A percentile compares a stretch with the other conserved stretches of the same genome.
Evolutionary conservation across 2,888 invertebrate genomes (phyloP).

Genomic region (Digitonthophagus gazella): DNA sequence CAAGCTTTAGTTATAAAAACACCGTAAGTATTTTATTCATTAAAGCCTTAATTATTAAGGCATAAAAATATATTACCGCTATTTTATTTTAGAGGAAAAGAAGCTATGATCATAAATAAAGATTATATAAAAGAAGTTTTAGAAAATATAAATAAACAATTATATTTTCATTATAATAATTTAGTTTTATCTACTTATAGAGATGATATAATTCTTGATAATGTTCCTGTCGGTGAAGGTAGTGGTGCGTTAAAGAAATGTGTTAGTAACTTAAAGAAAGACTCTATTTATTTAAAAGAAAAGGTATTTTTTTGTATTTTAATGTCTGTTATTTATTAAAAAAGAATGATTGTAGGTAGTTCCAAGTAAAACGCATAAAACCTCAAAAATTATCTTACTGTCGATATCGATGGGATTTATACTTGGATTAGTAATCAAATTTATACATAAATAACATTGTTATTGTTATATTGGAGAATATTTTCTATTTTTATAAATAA

Average conservation of each 20-base stretch:
- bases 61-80: background rate
- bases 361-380: no score
- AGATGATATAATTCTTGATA: background rate
- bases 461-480: no score
- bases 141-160: background rate
- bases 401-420: no score
- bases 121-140: background rate
- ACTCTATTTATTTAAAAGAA: background rate
- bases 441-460: no score
- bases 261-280: background rate
- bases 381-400: no score
- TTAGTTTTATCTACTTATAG: background rate
- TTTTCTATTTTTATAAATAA: no score
- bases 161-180: background rate
- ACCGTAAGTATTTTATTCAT: background rate
- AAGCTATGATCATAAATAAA: background rate
- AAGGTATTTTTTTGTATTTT: no score
- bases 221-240: background rate
- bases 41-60: background rate
- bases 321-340: no score
- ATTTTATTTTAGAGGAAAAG: background rate
- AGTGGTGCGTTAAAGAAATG: background rate
- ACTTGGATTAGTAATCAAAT: no score
- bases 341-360: background rate
- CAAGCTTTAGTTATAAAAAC: slow-evolving; percentile 30